These are phyloP conservation scores for Xyrauchen texanus DNA, from an alignment of 2,113 vertebrate species.

Conservation along the genomic window DNA sequence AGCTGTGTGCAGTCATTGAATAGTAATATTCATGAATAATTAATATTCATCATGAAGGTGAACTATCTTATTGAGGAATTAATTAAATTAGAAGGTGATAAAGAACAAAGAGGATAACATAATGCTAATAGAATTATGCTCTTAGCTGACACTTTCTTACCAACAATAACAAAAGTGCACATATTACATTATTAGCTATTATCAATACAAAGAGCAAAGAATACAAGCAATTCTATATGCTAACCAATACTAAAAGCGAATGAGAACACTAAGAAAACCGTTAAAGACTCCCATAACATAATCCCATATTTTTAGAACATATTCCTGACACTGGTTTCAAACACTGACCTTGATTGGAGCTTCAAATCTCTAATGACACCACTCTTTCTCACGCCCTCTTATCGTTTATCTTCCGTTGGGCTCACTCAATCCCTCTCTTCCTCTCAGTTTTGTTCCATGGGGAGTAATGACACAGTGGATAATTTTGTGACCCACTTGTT, in stretches of 20 bases:
- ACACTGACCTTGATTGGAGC: background rate
- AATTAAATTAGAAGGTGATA: no score
- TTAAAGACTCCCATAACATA: no score
- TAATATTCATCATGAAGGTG: background rate
- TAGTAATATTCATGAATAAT: background rate
- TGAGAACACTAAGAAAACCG: background rate
- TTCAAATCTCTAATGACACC: slow-evolving; percentile 21
- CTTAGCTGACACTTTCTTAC: background rate
- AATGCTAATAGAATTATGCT: no score
- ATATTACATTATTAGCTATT: background rate
- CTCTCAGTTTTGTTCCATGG: slow-evolving; percentile 32
- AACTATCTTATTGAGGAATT: no score
- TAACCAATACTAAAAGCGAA: background rate
- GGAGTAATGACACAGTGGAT: slow-evolving; percentile 25
- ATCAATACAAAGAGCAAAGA: background rate
- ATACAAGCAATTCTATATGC: background rate
- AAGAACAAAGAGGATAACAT: no score
- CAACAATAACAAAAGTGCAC: background rate
- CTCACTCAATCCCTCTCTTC: slow-evolving; percentile 27
- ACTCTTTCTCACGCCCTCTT: slow-evolving; percentile 51
- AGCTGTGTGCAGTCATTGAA: background rate
- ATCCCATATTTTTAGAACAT: background rate
- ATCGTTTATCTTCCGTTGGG: slow-evolving; percentile 46
- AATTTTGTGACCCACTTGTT: slow-evolving; percentile 48
- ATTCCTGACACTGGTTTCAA: background rate